A percentile compares a stretch with the other conserved stretches of the same genome.
These are phyloP conservation scores for Pammene aurita DNA, from an alignment of 2,888 invertebrate species.

Conservation along the genomic window DNA sequence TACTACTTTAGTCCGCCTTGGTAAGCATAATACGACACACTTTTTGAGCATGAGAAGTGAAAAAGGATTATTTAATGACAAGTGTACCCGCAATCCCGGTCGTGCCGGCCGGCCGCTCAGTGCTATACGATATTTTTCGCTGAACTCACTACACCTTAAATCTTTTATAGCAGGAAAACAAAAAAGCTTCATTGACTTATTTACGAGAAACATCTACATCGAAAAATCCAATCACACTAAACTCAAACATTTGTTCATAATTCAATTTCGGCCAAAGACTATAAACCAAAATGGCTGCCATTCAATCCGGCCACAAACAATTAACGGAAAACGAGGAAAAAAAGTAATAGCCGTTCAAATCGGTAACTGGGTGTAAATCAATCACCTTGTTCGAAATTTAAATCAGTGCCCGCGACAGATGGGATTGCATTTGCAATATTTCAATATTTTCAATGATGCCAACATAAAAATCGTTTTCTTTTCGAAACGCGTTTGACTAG, in stretches of 20 bases:
- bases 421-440: slow-evolving; percentile 57
- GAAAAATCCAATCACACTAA: slow-evolving; percentile 8
- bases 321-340: slow-evolving; percentile 26
- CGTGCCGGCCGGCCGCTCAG: too few relatives aligned
- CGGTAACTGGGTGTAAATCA: slow-evolving; percentile 56
- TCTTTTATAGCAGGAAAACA: neutral
- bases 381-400: slow-evolving; percentile 53
- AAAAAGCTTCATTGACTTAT: neutral
- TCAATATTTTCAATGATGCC: slow-evolving; percentile 56
- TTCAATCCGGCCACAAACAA: slow-evolving; percentile 34
- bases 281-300: neutral
- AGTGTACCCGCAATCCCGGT: too few relatives aligned
- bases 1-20: too few relatives aligned
- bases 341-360: slow-evolving; percentile 40
- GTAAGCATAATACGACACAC: too few relatives aligned
- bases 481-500: too few relatives aligned
- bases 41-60: too few relatives aligned
- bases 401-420: slow-evolving; percentile 46
- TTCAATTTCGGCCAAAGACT: slow-evolving; percentile 19
- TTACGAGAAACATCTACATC: neutral
- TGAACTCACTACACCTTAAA: neutral
- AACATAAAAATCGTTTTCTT: slow-evolving; percentile 8
- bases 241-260: slow-evolving; percentile 13
- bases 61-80: too few relatives aligned
- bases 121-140: too few relatives aligned